A percentile compares a stretch with the other conserved stretches of the same genome.
phyloP scores from a whole-genome alignment of 2,888 invertebrate species.

The Acrobasis consociella region DNA sequence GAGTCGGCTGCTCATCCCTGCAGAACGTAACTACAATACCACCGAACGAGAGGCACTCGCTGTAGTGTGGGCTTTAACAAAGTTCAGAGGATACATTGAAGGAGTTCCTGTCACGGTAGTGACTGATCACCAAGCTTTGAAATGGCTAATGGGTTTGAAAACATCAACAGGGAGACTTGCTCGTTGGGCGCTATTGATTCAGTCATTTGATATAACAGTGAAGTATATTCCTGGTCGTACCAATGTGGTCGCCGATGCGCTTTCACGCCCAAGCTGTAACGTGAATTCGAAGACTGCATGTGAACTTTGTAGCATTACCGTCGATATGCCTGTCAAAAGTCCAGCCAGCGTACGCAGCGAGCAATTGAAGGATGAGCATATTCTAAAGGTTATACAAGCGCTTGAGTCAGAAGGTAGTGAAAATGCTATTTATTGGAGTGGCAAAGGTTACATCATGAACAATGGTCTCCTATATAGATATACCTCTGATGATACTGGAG shows the following conservation, averaged over 20 bases:
- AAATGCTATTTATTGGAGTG: background rate
- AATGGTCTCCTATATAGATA: background rate
- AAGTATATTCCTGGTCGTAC: background rate
- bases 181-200: background rate
- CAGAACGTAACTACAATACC: background rate
- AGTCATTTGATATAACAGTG: background rate
- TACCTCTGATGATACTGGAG: too few relatives aligned
- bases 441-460: background rate
- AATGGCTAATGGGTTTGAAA: background rate
- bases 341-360: background rate
- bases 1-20: background rate
- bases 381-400: background rate
- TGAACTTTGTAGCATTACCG: background rate
- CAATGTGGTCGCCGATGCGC: background rate
- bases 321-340: background rate
- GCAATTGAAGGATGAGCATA: background rate
- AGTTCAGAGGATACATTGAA: conserved; percentile 5
- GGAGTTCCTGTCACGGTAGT: background rate
- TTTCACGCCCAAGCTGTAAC: background rate
- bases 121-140: background rate
- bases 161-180: conserved; percentile 1
- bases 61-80: background rate
- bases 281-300: background rate
- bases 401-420: background rate
- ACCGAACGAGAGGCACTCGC: conserved; percentile 3